phyloP scores from a whole-genome alignment of 64 coral and sea anemone genomes.

The Hydrozoanthus tunicans region DNA sequence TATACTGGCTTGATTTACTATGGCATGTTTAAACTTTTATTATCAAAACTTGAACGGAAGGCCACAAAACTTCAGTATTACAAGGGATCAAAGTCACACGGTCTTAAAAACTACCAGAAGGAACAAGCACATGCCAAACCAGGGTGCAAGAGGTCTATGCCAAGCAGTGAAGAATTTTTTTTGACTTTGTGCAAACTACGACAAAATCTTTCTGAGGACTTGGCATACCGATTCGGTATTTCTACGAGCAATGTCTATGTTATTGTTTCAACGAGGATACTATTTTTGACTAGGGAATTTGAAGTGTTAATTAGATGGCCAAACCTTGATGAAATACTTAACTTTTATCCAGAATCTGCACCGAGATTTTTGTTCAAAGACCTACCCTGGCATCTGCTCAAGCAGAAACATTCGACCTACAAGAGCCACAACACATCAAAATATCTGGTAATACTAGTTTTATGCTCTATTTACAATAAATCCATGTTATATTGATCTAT shows the following conservation, averaged over 20 bases:
- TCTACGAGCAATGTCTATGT: background rate
- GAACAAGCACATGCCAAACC: background rate
- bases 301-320: conserved; percentile 38
- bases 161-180: conserved; percentile 40
- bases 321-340: background rate
- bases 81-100: background rate
- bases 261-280: conserved; percentile 53
- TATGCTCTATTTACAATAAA: background rate
- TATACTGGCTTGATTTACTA: conserved; percentile 23
- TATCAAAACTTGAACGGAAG: conserved; percentile 6
- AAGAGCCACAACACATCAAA: conserved; percentile 75
- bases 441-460: conserved; percentile 57
- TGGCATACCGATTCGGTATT: conserved; percentile 37
- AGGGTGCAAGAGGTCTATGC: background rate
- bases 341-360: conserved; percentile 61
- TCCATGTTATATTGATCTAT: background rate
- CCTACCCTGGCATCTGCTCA: conserved; percentile 61
- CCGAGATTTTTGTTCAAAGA: conserved; percentile 55
- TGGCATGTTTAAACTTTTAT: background rate
- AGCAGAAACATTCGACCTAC: conserved; percentile 65
- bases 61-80: conserved; percentile 11
- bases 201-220: conserved; percentile 39
- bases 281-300: conserved; percentile 37
- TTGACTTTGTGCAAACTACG: conserved; percentile 47
- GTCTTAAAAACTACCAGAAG: conserved; percentile 12